A percentile compares a stretch with the other conserved stretches of the same genome.
Conservation (phyloP, 35 echinoderm and acorn worm species). For the Ptychodera flava region DNA sequence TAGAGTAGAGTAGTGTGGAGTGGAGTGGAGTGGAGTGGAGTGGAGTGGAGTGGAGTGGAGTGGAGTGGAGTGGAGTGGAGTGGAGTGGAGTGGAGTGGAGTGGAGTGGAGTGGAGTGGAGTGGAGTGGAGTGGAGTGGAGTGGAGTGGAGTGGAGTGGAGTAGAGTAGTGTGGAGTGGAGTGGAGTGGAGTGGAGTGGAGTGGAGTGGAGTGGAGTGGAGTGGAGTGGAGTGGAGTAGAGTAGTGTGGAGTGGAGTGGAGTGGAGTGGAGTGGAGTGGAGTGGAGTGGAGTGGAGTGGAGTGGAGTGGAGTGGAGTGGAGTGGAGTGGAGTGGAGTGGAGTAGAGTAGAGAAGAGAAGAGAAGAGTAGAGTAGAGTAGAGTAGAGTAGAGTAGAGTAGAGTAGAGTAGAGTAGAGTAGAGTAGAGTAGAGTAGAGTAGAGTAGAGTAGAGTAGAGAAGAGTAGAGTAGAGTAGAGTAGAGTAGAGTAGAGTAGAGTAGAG, state of each 20-base stretch:
- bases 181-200: conserved; percentile 22
- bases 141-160: conserved; percentile 15
- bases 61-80: conserved; percentile 6
- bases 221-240: conserved; percentile 15
- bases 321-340: conserved; percentile 33
- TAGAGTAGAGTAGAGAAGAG: conserved; percentile 26
- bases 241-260: conserved; percentile 15
- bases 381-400: conserved; percentile 24
- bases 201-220: not conserved
- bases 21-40: conserved; percentile 26
- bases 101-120: conserved; percentile 18
- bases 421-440: conserved; percentile 24
- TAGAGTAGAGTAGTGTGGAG: conserved; percentile 15
- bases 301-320: conserved; percentile 12
- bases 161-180: conserved; percentile 17
- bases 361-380: conserved; percentile 27
- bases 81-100: conserved; percentile 31
- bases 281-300: conserved; percentile 17
- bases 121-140: conserved; percentile 26
- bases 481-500: too few relatives aligned
- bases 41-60: conserved; percentile 26
- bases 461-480: too few relatives aligned
- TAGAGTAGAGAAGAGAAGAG: conserved; percentile 17
- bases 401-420: conserved; percentile 3
- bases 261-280: conserved; percentile 29